Percentiles rank a stretch among this genome's conserved stretches.
These are phyloP conservation scores for Beris chalybata DNA, from an alignment of 2,888 invertebrate species.

Conservation along the genomic window DNA sequence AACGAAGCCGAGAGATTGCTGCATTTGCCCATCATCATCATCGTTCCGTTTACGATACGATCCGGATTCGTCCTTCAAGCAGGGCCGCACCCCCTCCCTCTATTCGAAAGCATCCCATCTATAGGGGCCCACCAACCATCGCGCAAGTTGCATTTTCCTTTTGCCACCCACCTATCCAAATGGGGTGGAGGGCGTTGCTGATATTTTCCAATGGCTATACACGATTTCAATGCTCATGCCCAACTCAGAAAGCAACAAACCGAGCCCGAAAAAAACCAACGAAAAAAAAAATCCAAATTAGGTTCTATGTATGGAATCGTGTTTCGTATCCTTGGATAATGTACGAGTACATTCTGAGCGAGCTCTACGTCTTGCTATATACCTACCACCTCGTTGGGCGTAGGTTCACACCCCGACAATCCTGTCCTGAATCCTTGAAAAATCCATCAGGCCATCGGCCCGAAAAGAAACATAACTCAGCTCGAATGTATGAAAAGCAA, in stretches of 20 bases:
- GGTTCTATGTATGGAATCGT: constrained; percentile 10
- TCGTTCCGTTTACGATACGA: neutral
- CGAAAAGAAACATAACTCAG: neutral
- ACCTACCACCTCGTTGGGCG: neutral
- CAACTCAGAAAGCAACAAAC: constrained; percentile 38
- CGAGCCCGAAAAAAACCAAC: constrained; percentile 22
- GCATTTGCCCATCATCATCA: constrained; percentile 32
- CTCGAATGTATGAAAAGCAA: constrained; percentile 14
- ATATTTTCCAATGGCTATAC: constrained; percentile 46
- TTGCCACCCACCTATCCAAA: constrained; percentile 45
- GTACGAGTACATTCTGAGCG: neutral
- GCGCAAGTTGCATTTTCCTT: constrained; percentile 43
- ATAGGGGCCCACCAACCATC: constrained; percentile 36
- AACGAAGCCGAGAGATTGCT: constrained; percentile 15
- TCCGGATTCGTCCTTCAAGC: constrained; percentile 19
- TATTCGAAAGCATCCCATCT: neutral
- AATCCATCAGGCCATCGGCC: constrained; percentile 4
- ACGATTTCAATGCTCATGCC: constrained; percentile 46
- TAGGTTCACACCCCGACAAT: constrained; percentile 16
- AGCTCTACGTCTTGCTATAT: neutral
- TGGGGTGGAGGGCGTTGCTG: constrained; percentile 49
- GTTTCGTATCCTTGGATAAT: constrained; percentile 4
- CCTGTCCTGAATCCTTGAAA: constrained; percentile 9
- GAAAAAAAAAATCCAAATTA: constrained; percentile 14
- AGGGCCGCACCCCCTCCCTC: neutral